A percentile compares a stretch with the other conserved stretches of the same genome.
Conservation (phyloP, 1,140 invertebrate species). For the Latrodectus geometricus region DNA sequence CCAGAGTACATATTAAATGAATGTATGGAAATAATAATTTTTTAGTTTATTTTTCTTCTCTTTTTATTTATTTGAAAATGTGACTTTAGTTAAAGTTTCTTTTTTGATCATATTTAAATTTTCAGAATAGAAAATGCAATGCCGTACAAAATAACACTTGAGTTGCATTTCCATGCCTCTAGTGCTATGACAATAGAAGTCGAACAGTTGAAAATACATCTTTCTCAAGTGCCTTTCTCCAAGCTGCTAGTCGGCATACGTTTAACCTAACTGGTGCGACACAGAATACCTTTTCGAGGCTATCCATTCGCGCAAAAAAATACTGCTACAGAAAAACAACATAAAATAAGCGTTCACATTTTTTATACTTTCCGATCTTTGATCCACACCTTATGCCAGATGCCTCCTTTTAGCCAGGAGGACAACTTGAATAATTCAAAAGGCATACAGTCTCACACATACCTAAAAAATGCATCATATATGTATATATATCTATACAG, state of each 20-base stretch:
- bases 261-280: neutral
- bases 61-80: too few relatives aligned
- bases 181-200: neutral
- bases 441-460: constrained; percentile 23
- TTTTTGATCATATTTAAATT: neutral
- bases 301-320: constrained; percentile 42
- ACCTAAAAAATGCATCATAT: constrained; percentile 23
- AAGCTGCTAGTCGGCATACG: neutral
- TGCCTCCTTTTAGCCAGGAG: constrained; percentile 41
- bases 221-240: neutral
- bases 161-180: neutral
- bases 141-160: neutral
- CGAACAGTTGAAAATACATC: neutral
- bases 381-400: constrained; percentile 36
- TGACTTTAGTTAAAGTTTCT: too few relatives aligned
- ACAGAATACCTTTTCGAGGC: constrained; percentile 10
- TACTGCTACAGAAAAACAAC: constrained; percentile 6
- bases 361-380: constrained; percentile 43
- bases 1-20: too few relatives aligned
- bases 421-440: constrained; percentile 50
- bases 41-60: too few relatives aligned
- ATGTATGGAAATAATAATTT: too few relatives aligned
- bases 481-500: constrained; percentile 34
- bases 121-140: neutral
- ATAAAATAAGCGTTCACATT: neutral